phyloP scores from a whole-genome alignment of 2,888 invertebrate species.

The Biston betularia region DNA sequence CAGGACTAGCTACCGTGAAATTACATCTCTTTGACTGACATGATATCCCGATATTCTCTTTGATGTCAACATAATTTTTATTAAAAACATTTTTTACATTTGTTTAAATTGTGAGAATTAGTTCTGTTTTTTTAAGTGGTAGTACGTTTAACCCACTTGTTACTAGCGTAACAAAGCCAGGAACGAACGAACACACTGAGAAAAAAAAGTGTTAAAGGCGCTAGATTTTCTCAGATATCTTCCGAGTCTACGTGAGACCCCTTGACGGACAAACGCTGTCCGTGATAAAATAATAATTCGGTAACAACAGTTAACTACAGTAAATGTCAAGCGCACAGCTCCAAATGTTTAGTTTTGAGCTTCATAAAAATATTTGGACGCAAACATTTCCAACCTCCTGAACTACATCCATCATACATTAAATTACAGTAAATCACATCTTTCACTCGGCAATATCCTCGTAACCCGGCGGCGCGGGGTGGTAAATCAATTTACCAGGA shows the following conservation, averaged over 20 bases:
- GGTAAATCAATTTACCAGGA: conserved; percentile 79
- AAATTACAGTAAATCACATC: conserved; percentile 50
- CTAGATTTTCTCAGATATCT: no score
- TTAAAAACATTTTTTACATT: not conserved
- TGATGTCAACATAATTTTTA: conserved; percentile 14
- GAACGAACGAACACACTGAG: no score
- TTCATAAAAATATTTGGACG: conserved; percentile 23
- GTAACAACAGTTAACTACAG: no score
- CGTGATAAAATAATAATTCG: no score
- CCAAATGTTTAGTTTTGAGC: no score
- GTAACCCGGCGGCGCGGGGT: conserved; percentile 62
- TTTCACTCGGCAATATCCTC: conserved; percentile 61
- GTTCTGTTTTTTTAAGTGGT: no score
- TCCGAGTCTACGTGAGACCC: no score
- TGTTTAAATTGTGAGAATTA: not conserved
- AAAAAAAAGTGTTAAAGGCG: no score
- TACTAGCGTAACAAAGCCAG: no score
- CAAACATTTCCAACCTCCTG: conserved; percentile 35
- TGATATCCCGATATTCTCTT: conserved; percentile 35
- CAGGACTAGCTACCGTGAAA: conserved; percentile 40
- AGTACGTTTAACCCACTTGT: no score
- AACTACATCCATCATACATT: conserved; percentile 43
- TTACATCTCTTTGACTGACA: conserved; percentile 40
- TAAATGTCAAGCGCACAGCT: no score
- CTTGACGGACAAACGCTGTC: no score